Conservation (phyloP, 2,797 vertebrate species). For the Artibeus lituratus region DNA sequence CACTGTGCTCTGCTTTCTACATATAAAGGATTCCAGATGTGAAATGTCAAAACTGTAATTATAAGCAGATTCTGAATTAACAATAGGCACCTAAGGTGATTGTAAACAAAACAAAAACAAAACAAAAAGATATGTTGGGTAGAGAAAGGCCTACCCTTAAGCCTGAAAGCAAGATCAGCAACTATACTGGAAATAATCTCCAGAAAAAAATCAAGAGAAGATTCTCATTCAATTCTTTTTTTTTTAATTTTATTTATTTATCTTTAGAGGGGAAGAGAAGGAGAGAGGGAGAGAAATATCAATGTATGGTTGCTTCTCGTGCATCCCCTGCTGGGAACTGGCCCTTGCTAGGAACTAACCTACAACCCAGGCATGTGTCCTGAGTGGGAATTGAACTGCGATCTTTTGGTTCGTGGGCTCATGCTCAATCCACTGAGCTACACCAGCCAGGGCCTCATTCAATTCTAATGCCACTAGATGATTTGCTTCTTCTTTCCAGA, state of each 20-base stretch:
- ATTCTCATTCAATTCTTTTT: neutral
- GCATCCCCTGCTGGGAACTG: too few species aligned
- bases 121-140: neutral
- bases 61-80: constrained; percentile 20
- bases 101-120: neutral
- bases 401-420: too few species aligned
- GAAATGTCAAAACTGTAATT: neutral
- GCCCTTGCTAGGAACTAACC: too few species aligned
- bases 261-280: too few species aligned
- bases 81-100: neutral
- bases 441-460: too few species aligned
- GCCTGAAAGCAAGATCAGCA: neutral
- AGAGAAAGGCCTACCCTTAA: neutral
- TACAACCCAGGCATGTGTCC: too few species aligned
- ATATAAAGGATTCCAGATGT: neutral
- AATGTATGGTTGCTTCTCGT: too few species aligned
- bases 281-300: too few species aligned
- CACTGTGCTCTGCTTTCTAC: neutral
- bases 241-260: too few species aligned
- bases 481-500: neutral
- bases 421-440: too few species aligned
- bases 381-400: too few species aligned
- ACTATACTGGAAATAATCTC: neutral
- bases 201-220: neutral
- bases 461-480: neutral